A percentile compares a stretch with the other conserved stretches of the same genome.
phyloP scores from a whole-genome alignment of 1,140 invertebrate species.

The Drosophila guanche region DNA sequence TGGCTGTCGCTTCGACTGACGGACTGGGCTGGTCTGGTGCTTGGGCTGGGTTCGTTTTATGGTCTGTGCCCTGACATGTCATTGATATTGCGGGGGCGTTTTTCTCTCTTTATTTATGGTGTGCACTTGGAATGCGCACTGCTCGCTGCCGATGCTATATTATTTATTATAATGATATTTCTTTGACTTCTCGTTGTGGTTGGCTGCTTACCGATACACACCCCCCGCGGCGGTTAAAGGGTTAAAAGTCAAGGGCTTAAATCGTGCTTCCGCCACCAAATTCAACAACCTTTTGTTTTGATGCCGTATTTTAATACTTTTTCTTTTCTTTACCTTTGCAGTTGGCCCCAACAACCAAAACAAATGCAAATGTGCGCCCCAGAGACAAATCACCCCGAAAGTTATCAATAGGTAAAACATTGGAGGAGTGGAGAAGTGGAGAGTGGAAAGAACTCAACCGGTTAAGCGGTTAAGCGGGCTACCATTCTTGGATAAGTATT shows the following conservation, averaged over 20 bases:
- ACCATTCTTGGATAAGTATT: slow-evolving; percentile 32
- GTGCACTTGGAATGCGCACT: slow-evolving; percentile 65
- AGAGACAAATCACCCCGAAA: slow-evolving; percentile 65
- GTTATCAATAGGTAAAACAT: slow-evolving; percentile 60
- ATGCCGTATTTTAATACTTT: slow-evolving; percentile 31
- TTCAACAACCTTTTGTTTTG: slow-evolving; percentile 41
- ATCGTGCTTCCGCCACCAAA: slow-evolving; percentile 22
- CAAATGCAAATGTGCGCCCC: slow-evolving; percentile 75
- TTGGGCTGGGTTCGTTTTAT: slow-evolving; percentile 39
- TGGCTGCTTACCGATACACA: slow-evolving; percentile 20
- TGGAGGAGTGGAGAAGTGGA: slow-evolving; percentile 31
- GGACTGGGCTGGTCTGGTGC: slow-evolving; percentile 25
- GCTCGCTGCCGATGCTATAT: slow-evolving; percentile 40
- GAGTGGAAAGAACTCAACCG: slow-evolving; percentile 60
- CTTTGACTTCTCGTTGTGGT: slow-evolving; percentile 37
- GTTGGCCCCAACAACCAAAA: slow-evolving; percentile 60
- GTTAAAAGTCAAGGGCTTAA: slow-evolving; percentile 79
- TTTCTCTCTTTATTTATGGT: slow-evolving; percentile 62
- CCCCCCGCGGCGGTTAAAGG: slow-evolving; percentile 19
- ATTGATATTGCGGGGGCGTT: slow-evolving; percentile 29
- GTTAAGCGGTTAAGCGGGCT: slow-evolving; percentile 55
- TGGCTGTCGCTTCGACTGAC: slow-evolving; percentile 32
- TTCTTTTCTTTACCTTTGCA: slow-evolving; percentile 48
- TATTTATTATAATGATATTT: slow-evolving; percentile 35
- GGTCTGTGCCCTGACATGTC: slow-evolving; percentile 7